These are phyloP conservation scores for Hydrophis major DNA, from an alignment of 2,797 vertebrate species.

Conservation along the genomic window DNA sequence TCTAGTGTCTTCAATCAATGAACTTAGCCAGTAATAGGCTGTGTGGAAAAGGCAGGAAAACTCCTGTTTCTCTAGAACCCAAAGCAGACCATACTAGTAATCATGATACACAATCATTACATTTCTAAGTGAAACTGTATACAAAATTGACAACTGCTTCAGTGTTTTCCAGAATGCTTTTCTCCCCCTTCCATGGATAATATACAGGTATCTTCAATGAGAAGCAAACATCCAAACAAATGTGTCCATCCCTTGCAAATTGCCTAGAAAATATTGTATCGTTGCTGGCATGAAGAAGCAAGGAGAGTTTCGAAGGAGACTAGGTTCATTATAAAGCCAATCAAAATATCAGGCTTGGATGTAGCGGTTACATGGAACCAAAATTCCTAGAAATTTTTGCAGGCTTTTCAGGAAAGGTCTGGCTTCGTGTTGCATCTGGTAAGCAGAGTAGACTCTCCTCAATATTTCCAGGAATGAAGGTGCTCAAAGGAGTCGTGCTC, in stretches of 20 bases:
- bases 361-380: not conserved
- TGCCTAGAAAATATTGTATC: not conserved
- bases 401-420: not conserved
- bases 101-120: not conserved
- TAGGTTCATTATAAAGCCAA: not conserved
- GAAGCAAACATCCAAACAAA: not conserved
- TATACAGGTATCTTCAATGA: not conserved
- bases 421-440: accelerated
- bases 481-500: not conserved
- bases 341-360: not conserved
- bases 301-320: not conserved
- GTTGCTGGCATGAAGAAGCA: not conserved
- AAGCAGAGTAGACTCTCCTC: accelerated
- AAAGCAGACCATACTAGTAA: not conserved
- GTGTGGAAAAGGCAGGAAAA: not conserved
- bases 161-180: not conserved
- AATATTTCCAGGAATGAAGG: not conserved
- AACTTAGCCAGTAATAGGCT: not conserved
- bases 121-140: not conserved
- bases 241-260: not conserved
- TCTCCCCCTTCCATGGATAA: not conserved
- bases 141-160: not conserved
- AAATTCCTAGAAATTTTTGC: not conserved
- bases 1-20: not conserved
- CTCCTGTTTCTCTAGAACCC: not conserved